Base-by-base conservation (phyloP, 2,888 invertebrate genomes). In the Noctua janthina region DNA sequence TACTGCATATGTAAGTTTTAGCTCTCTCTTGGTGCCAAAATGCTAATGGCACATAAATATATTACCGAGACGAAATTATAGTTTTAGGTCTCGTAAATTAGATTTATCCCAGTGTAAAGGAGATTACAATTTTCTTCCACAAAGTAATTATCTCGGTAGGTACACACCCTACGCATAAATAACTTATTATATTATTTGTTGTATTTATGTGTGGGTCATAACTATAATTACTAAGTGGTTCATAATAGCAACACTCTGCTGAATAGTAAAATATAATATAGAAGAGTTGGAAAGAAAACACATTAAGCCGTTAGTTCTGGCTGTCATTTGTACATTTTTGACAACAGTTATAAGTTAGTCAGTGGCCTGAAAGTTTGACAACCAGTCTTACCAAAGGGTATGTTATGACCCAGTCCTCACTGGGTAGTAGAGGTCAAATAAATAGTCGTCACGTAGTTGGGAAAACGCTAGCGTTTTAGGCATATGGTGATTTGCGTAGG, bases 1-100 rank as follows among this genome's bases (percentile, higher is more conserved):
- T 46, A 39, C 29, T 68, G 51, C 20, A 39, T 76, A 11, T 62
- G 8, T 54, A 49, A 39, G 39, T 29, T 84, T 64, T 39, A 29
- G 29, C 54, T 84, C 29, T 68, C 67, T 62, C 54, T 62, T 69
- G 68, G 79, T 81, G 79, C 79, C 84, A 84, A 81, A 84, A 79
- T 84, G 62, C 84, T 78, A 81, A 81, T 81, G 67, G 29, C 68
- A 78, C 49, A 20, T 81, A 84, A 69, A 69, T 84, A 46, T 83
- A 69, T 68, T 84, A 84, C 51, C 0, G 15, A 84, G 54, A 69
- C 39, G 20, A 84, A 84, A 69, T 56, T 64, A 56, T 39, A 69
- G 84, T 79, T 69, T 64, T 79, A 8, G 79, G 68, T 84, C 54
- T 39, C 62, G 51, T 62, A 78, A 68, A 39, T 78, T 23, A 84